Base-by-base conservation (phyloP, 2,888 invertebrate genomes). In the Tridacna gigas region DNA sequence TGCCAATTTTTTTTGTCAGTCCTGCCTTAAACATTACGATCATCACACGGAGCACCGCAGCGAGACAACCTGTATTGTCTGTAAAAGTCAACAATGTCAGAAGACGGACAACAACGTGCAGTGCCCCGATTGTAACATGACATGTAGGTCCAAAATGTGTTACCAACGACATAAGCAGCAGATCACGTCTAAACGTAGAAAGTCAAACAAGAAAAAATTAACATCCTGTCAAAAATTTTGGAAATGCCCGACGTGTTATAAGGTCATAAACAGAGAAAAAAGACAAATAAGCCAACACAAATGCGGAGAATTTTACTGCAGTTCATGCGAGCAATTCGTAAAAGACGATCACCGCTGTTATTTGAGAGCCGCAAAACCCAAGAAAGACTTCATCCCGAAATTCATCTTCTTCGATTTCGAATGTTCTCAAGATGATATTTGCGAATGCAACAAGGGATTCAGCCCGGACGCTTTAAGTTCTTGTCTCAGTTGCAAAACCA, bases 371-470 rank as follows among this genome's bases (percentile, higher is more conserved):
- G 74, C 26, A 22, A 60, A 63, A 25, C 20, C 74, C 0, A 74
- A 83, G 61, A 77, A 83, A 56, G 20, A 74, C 7, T 75, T 48
- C 63, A 74, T 73, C 3, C 67, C 76, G 15, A 80, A 77, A 77
- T 83, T 80, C n/a, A n/a, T 83, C 12, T 77, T 83, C 67, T 80
- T 80, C 48, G 76, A 80, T 74, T 83, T 83, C 28, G 77, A 83
- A 45, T 74, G 77, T 28, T 74, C 47, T 28, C 83, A 83, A 51
- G 80, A 83, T 65, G 56, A 67, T 25, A 66, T 15, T 20, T 22
- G 47, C 25, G 26, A 74, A 48, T 83, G 83, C n/a, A 25, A 74
- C 3, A 12, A 80, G 18, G 77, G 80, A 26, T 83, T 74, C 22
- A 60, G 13, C 12, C 48, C 69, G 7, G 9, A 83, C n/a, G 11